phyloP scores from a whole-genome alignment of 92 coral and sea anemone genomes.

The Palythoa heliodiscus region DNA sequence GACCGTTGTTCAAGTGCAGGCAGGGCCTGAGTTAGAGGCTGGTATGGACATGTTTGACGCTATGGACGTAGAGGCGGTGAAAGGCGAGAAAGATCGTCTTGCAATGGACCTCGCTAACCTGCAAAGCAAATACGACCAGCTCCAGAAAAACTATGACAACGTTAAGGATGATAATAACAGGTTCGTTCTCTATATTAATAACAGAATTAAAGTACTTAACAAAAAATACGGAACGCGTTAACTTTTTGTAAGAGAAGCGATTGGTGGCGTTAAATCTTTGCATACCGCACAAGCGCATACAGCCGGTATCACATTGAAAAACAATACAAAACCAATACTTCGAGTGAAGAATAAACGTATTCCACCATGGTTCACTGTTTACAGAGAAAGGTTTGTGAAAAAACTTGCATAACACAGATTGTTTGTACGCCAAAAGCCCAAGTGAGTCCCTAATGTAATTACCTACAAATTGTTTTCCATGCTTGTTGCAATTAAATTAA shows the following conservation, averaged over 20 bases:
- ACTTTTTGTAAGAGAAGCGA: background rate
- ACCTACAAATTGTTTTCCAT: too few relatives aligned
- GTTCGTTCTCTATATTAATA: slow-evolving; percentile 6
- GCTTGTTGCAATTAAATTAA: too few relatives aligned
- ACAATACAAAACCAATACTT: too few relatives aligned
- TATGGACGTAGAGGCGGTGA: slow-evolving; percentile 75
- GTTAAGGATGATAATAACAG: slow-evolving; percentile 71
- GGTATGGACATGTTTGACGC: slow-evolving; percentile 79
- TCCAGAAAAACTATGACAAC: slow-evolving; percentile 74
- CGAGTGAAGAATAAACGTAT: too few relatives aligned
- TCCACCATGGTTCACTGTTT: too few relatives aligned
- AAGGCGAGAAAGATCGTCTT: slow-evolving; percentile 80
- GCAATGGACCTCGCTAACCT: slow-evolving; percentile 68
- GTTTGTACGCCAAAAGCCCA: too few relatives aligned
- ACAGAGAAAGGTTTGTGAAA: too few relatives aligned
- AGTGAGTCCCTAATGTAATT: too few relatives aligned
- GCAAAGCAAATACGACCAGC: slow-evolving; percentile 77
- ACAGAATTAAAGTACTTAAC: background rate
- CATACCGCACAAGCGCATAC: too few relatives aligned
- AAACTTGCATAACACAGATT: too few relatives aligned
- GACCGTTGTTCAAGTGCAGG: slow-evolving; percentile 57
- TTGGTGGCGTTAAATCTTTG: background rate
- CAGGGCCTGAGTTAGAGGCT: slow-evolving; percentile 69
- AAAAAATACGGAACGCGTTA: background rate
- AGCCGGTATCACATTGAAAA: too few relatives aligned